Percentiles rank a stretch among this genome's conserved stretches.
phyloP scores from a whole-genome alignment of 2,113 vertebrate species.

The Hippoglossus stenolepis region DNA sequence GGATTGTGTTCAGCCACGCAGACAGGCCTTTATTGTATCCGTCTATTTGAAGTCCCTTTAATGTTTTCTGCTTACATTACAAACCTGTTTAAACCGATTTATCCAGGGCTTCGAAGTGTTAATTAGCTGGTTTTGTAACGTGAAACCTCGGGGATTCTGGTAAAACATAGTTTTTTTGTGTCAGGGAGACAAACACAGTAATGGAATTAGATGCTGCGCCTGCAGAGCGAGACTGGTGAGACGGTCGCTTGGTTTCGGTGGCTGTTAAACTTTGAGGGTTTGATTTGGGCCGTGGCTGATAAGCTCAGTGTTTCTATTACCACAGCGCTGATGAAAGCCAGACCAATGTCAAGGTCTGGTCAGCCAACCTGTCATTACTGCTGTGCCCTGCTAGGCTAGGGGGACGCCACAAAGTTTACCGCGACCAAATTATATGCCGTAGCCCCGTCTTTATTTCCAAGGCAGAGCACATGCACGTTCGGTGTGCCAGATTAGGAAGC shows the following conservation, averaged over 20 bases:
- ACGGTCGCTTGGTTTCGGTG: slow-evolving; percentile 53
- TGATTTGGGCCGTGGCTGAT: slow-evolving; percentile 64
- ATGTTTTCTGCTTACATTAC: slow-evolving; percentile 5
- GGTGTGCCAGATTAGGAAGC: slow-evolving; percentile 63
- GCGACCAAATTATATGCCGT: slow-evolving; percentile 70
- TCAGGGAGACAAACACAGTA: slow-evolving; percentile 10
- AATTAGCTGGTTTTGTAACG: neutral
- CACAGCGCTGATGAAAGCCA: slow-evolving; percentile 67
- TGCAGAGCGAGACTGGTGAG: slow-evolving; percentile 23
- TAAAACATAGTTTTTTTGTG: slow-evolving; percentile 9
- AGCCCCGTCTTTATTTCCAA: slow-evolving; percentile 44
- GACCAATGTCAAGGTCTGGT: slow-evolving; percentile 74
- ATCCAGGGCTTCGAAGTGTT: neutral
- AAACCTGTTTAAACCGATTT: neutral
- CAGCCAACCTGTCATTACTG: slow-evolving; percentile 74
- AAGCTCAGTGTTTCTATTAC: slow-evolving; percentile 63
- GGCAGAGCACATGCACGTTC: slow-evolving; percentile 49
- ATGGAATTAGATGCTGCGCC: slow-evolving; percentile 15
- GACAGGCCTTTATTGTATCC: neutral
- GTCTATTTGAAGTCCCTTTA: slow-evolving; percentile 26
- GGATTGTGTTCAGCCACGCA: too few species aligned
- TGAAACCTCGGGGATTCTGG: slow-evolving; percentile 10
- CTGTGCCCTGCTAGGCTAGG: slow-evolving; percentile 51
- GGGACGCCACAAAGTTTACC: slow-evolving; percentile 66
- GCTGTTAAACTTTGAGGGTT: slow-evolving; percentile 67